Evolutionary conservation across 2,888 invertebrate genomes (phyloP).

Genomic region (Nematopogon swammerdamellus): DNA sequence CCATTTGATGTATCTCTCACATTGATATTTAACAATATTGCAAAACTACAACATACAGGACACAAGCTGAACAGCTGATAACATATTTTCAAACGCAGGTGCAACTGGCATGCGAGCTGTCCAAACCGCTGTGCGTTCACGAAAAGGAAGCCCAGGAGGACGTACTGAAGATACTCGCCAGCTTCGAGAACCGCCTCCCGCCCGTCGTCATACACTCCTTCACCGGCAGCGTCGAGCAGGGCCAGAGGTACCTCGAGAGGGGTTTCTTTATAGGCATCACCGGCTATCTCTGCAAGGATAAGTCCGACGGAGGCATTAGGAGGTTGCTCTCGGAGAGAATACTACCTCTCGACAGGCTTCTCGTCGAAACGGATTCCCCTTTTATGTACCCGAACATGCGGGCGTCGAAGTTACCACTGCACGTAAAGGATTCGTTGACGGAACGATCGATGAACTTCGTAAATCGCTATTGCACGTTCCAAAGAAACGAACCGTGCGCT

Average conservation of each 20-base stretch:
- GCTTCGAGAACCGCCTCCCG: conserved; percentile 57
- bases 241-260: conserved; percentile 73
- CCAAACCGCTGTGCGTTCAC: conserved; percentile 86
- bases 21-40: no score
- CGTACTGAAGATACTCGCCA: conserved; percentile 67
- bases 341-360: conserved; percentile 77
- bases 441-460: conserved; percentile 80
- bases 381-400: conserved; percentile 96
- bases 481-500: conserved; percentile 94
- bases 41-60: no score
- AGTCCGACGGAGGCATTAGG: conserved; percentile 86
- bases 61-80: no score
- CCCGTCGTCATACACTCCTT: conserved; percentile 88
- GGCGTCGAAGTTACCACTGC: conserved; percentile 85
- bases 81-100: no score
- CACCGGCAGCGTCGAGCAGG: conserved; percentile 84
- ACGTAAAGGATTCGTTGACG: conserved; percentile 84
- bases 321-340: conserved; percentile 76
- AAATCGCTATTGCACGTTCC: conserved; percentile 91
- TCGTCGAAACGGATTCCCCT: conserved; percentile 92
- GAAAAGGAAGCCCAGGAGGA: conserved; percentile 91
- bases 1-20: no score
- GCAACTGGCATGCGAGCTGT: conserved; percentile 79
- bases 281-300: conserved; percentile 88
- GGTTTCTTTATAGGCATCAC: conserved; percentile 74